phyloP scores from a whole-genome alignment of 2,888 invertebrate genomes.

The Dicycla oo region DNA sequence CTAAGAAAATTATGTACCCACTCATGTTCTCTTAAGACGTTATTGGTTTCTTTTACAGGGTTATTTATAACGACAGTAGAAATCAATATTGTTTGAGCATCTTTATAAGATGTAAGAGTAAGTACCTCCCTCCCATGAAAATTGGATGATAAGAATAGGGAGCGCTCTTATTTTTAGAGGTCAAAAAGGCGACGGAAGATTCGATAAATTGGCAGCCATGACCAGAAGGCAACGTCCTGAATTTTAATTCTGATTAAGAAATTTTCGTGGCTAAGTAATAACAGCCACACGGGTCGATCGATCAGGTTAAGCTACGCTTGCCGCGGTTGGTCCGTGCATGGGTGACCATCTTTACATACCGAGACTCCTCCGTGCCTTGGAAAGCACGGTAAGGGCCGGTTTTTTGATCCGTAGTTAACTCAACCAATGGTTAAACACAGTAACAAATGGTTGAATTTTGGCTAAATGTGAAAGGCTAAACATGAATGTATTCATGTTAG shows the following conservation, averaged over 20 bases:
- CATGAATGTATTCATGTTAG: too few species aligned
- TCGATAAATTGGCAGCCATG: slow-evolving; percentile 38
- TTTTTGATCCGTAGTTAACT: too few species aligned
- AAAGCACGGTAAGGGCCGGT: too few species aligned
- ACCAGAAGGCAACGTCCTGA: slow-evolving; percentile 18
- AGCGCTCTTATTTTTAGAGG: slow-evolving; percentile 23
- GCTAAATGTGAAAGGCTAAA: too few species aligned
- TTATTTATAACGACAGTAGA: slow-evolving; percentile 4
- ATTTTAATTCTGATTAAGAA: slow-evolving; percentile 34
- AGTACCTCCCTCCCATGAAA: slow-evolving; percentile 10
- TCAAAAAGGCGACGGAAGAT: slow-evolving; percentile 20
- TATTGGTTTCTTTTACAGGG: slow-evolving; percentile 30
- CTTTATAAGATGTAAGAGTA: slow-evolving; percentile 11
- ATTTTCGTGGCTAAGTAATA: too few species aligned
- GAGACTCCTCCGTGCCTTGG: too few species aligned
- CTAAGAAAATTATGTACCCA: slow-evolving; percentile 9
- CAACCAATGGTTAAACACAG: too few species aligned
- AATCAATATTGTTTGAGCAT: slow-evolving; percentile 13
- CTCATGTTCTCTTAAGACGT: slow-evolving; percentile 7
- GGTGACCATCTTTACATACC: too few species aligned
- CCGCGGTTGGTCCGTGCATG: too few species aligned
- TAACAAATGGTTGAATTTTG: too few species aligned
- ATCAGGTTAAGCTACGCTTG: too few species aligned
- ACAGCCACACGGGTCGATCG: too few species aligned
- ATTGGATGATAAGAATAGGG: slow-evolving; percentile 16